Evolutionary conservation across 2,113 vertebrate species (phyloP), one percentile per base, ranked within the genome.

Genomic region (Anguilla rostrata): DNA sequence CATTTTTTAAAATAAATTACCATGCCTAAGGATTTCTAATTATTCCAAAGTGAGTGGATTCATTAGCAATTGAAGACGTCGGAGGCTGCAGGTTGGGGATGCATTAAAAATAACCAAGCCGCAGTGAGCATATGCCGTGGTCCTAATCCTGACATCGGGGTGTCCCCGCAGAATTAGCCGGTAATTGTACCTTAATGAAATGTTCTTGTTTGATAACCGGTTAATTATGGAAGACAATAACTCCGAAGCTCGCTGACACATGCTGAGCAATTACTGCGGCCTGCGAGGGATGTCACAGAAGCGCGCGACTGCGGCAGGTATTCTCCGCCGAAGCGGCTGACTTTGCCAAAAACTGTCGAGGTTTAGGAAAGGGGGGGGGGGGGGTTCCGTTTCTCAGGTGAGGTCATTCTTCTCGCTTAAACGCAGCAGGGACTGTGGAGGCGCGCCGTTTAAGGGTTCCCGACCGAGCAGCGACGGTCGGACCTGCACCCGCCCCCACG

Each of bases 171-270:
- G 94, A 97, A 97, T 96, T 95, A 96, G 94, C 93, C 94, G 90
- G 92, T 97, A 97, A 97, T 97, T 97, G 96, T 95, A 92, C 93
- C 87, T 89, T 97, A 97, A 97, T 97, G 96, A 97, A 97, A 97
- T 95, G 95, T 95, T 96, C 97, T 95, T 96, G 96, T 97, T 97
- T 97, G 96, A 97, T 97, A 97, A 97, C 94, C 96, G 94, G 94
- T 97, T 97, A 97, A 97, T 98, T 97, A 97, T 94, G 92, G 94
- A 92, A 97, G 96, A 97, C 96, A 97, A 97, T 96, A 96, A 96
- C 92, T 89, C 82, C 90, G 91, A 90, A 93, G 94, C 94, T 94
- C 0, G 87, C 95, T 92, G 96, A 95, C 95, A 94, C 92, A 93
- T 92, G 92, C 92, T 81, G 90, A 95, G 90, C 84, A 92, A 92